Conservation (phyloP, 2,113 vertebrate genomes). For the Irena cyanogastra region DNA sequence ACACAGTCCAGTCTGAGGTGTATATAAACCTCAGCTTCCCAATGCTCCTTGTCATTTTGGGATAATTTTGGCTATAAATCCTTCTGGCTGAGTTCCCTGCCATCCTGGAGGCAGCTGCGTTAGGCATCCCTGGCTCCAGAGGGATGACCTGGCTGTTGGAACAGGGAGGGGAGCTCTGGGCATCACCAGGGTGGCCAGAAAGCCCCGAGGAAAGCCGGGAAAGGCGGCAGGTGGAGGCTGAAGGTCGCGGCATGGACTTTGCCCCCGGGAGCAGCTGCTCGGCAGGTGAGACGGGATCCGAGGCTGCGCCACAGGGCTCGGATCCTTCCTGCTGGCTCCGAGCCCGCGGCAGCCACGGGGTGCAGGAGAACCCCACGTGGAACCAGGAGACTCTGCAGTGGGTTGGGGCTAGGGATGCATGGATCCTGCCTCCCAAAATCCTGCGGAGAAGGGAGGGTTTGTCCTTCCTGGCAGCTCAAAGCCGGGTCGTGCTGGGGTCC, state of each 20-base stretch:
- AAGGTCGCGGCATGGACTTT: background rate
- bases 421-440: background rate
- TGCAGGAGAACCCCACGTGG: rapidly evolving
- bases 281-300: background rate
- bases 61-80: background rate
- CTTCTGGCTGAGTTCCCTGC: background rate
- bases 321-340: background rate
- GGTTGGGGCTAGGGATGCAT: rapidly evolving
- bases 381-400: background rate
- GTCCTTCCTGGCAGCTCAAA: background rate
- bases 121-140: rapidly evolving
- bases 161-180: background rate
- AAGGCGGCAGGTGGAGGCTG: background rate
- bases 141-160: background rate
- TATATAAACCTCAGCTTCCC: background rate
- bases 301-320: rapidly evolving
- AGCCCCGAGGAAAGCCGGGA: background rate
- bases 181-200: background rate
- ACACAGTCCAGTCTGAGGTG: rapidly evolving
- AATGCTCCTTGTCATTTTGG: rapidly evolving
- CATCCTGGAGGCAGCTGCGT: rapidly evolving
- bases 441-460: rapidly evolving
- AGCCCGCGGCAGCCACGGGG: rapidly evolving
- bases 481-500: background rate
- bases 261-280: background rate